Evolutionary conservation across 2,113 vertebrate genomes (phyloP), one percentile per base, ranked within the genome.

Genomic region (Oncorhynchus keta): DNA sequence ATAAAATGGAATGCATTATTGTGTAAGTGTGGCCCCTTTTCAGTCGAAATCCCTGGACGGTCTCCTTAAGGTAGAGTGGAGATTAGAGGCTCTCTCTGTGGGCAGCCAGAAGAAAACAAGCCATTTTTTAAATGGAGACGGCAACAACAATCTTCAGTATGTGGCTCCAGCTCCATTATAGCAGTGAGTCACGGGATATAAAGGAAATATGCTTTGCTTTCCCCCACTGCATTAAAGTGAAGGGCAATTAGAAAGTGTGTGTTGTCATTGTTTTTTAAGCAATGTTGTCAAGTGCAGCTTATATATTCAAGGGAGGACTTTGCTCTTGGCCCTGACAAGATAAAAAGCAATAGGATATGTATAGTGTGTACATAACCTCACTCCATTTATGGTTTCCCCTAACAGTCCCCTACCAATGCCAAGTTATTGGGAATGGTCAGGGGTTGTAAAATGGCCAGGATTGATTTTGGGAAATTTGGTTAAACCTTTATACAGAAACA

Each of bases 1-100:
- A 28, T 45, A 12, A 87, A 90, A 89, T 90, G 84, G 82, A 88
- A 86, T 80, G 88, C 84, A 89, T 90, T 91, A 89, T 91, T 87
- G 86, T 81, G 83, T 88, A 88, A 91, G 88, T 90, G 88, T 84
- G 83, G 76, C 83, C 84, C 74, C 78, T 72, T 72, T 78, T 83
- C 78, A 71, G 86, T 88, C 32, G 72, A 78, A 76, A 68, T 45
- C 74, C 82, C 79, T 78, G 30, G 66, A 87, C 86, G 86, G 86
- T 75, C 79, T 84, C 9, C 39, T 45, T 45, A 45, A 45, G 39
- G 39, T 12, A 79, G 71, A 88, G 81, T 24, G 74, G 71, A 83
- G 80, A 84, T 79, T 12, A 75, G 79, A 81, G 69, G 76, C 74
- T 80, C 8, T 39, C n/a, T 8, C 76, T 59, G 18, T 78, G 74